These are phyloP conservation scores for Girardinichthys multiradiatus DNA, from an alignment of 2,113 vertebrate genomes.

Conservation along the genomic window DNA sequence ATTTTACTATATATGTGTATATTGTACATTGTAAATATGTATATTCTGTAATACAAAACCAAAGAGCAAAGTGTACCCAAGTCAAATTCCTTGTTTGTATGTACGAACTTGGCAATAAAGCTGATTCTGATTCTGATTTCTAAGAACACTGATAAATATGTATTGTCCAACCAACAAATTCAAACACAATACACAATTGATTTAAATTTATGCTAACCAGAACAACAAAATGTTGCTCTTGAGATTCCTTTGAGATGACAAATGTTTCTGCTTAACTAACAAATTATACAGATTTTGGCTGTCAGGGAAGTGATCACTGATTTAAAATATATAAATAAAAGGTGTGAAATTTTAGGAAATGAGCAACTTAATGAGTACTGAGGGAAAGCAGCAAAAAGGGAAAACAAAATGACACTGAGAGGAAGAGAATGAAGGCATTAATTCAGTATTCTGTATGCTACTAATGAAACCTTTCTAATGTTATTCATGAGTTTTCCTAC, in stretches of 20 bases:
- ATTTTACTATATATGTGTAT: no score
- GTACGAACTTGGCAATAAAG: no score
- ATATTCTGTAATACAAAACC: no score
- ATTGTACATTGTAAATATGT: no score
- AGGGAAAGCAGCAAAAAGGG: background rate
- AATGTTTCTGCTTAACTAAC: background rate
- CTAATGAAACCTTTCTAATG: slow-evolving; percentile 67
- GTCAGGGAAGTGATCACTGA: background rate
- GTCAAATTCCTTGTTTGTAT: no score
- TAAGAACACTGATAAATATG: background rate
- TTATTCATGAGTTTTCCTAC: slow-evolving; percentile 71
- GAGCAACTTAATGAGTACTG: background rate
- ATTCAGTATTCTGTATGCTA: slow-evolving; percentile 37
- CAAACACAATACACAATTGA: background rate
- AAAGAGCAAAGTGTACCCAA: no score
- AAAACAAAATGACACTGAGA: slow-evolving; percentile 19
- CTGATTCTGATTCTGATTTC: no score
- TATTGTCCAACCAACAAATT: background rate
- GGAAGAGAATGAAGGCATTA: slow-evolving; percentile 9
- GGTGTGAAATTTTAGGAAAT: background rate
- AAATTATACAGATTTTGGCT: background rate
- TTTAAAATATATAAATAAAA: background rate
- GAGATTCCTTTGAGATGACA: background rate
- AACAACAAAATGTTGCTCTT: background rate
- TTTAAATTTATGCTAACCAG: background rate